Conservation (phyloP, 2,797 vertebrate species). For the Hippocampus kuda region DNA sequence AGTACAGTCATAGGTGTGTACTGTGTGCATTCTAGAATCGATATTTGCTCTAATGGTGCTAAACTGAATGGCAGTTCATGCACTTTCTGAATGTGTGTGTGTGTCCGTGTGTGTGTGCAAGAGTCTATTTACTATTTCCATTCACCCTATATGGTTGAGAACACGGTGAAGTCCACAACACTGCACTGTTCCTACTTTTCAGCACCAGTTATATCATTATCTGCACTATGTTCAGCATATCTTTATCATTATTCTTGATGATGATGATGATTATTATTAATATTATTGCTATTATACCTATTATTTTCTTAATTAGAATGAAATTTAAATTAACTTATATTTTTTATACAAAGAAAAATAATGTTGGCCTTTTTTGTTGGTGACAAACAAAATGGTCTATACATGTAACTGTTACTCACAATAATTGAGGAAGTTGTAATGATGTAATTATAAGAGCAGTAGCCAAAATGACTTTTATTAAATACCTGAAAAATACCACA, state of each 20-base stretch:
- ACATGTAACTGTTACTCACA: constrained; percentile 69
- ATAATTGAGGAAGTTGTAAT: constrained; percentile 70
- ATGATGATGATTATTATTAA: constrained; percentile 18
- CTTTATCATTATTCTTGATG: constrained; percentile 50
- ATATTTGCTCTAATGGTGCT: constrained; percentile 70
- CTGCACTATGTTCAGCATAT: constrained; percentile 78
- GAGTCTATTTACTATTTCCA: constrained; percentile 20
- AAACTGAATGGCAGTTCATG: constrained; percentile 61
- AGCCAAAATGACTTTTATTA: constrained; percentile 75
- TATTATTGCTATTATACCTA: constrained; percentile 67
- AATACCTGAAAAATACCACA: constrained; percentile 61
- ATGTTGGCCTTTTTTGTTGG: constrained; percentile 74
- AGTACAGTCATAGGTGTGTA: constrained; percentile 45
- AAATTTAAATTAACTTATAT: constrained; percentile 82
- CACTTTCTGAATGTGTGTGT: constrained; percentile 61
- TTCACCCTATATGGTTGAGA: constrained; percentile 34
- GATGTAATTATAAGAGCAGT: constrained; percentile 72
- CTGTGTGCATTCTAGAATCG: constrained; percentile 55
- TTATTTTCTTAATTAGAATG: constrained; percentile 80
- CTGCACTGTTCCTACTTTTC: constrained; percentile 62
- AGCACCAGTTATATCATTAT: constrained; percentile 66
- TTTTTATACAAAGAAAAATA: constrained; percentile 70
- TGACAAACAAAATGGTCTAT: constrained; percentile 63
- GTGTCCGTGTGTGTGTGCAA: constrained; percentile 14
- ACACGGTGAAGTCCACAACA: constrained; percentile 58